Evolutionary conservation across 2,113 vertebrate genomes (phyloP).

Genomic region (Hyperoodon ampullatus): DNA sequence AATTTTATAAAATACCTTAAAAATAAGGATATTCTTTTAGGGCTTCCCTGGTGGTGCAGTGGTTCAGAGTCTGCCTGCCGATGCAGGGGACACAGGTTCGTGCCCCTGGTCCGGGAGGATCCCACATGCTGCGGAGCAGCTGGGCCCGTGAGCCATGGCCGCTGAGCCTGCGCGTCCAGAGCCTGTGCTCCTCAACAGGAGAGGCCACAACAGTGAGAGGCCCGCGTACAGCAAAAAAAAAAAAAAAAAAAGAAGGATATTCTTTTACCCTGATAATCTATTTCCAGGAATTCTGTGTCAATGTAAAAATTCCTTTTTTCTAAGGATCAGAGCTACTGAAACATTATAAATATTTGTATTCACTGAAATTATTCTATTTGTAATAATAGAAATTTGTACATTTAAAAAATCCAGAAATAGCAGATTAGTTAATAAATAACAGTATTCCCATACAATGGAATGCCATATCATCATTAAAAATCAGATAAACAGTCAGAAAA

Average conservation of each 20-base stretch:
- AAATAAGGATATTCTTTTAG: neutral
- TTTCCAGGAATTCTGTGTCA: neutral
- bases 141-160: too few species aligned
- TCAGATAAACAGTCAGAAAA: conserved; percentile 28
- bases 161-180: too few species aligned
- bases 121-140: too few species aligned
- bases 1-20: neutral
- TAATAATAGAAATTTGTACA: neutral
- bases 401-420: neutral
- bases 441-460: neutral
- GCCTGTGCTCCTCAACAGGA: too few species aligned
- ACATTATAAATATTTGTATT: neutral
- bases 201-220: too few species aligned
- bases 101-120: too few species aligned
- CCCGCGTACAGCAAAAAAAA: too few species aligned
- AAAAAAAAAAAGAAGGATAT: neutral
- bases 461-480: neutral
- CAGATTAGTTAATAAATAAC: neutral
- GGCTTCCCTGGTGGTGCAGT: too few species aligned
- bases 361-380: neutral
- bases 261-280: neutral
- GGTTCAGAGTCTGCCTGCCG: too few species aligned
- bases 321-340: neutral
- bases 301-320: neutral
- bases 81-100: too few species aligned